Conservation (phyloP, 2,797 vertebrate species). For the Spatula versicolor region DNA sequence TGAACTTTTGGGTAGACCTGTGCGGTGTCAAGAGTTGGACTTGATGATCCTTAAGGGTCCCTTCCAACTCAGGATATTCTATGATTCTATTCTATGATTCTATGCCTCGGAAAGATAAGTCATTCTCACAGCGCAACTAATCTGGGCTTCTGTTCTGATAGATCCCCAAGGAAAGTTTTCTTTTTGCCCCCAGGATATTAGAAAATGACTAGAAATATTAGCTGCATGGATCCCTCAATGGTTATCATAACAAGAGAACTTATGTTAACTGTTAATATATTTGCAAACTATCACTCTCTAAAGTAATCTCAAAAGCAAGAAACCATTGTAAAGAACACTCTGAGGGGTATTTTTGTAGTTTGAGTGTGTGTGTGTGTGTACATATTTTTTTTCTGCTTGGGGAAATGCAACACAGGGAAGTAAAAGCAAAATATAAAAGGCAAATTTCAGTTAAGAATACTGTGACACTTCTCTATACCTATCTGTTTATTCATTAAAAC, state of each 20-base stretch:
- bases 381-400: background rate
- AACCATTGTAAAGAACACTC: background rate
- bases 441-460: background rate
- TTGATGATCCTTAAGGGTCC: no score
- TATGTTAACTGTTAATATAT: background rate
- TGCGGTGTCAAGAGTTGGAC: no score
- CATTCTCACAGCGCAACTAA: background rate
- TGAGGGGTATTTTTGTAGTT: background rate
- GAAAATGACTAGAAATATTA: background rate
- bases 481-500: background rate
- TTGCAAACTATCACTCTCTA: background rate
- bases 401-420: background rate
- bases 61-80: no score
- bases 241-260: background rate
- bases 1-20: no score
- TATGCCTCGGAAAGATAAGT: background rate
- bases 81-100: no score
- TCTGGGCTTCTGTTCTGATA: background rate
- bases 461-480: background rate
- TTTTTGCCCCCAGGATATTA: background rate
- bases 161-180: fast-evolving
- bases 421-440: background rate
- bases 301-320: background rate
- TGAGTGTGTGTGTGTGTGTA: fast-evolving
- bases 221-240: background rate